Evolutionary conservation across 2,113 vertebrate species (phyloP).

Genomic region (Athene cunicularia): DNA sequence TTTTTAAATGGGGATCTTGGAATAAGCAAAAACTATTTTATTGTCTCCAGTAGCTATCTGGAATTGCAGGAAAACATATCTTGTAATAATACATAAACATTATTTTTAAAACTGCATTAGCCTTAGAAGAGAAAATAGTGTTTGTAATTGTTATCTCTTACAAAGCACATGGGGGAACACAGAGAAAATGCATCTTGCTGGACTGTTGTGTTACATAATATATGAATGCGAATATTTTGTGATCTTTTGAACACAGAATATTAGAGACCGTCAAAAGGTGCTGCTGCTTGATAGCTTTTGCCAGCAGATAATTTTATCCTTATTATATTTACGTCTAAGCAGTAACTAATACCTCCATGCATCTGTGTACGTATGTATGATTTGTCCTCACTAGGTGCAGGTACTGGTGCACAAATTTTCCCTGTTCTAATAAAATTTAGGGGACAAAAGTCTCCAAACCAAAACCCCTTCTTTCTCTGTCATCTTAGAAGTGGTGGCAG

Average conservation of each 20-base stretch:
- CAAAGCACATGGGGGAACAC: neutral
- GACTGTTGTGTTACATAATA: neutral
- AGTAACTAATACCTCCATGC: neutral
- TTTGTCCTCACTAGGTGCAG: neutral
- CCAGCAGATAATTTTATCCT: neutral
- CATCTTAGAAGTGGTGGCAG: neutral
- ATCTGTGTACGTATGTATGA: neutral
- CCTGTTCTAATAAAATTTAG: neutral
- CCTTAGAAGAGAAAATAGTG: neutral
- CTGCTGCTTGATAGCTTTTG: neutral
- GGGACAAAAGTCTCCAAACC: neutral
- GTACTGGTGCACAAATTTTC: neutral
- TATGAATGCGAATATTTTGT: neutral
- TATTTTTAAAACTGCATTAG: neutral
- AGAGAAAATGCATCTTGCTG: neutral
- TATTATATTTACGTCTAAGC: neutral
- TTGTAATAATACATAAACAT: neutral
- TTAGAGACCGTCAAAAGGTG: neutral
- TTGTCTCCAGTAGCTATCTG: neutral
- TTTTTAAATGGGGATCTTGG: neutral
- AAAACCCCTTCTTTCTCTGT: neutral
- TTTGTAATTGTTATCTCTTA: slow-evolving; percentile 25
- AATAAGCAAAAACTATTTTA: neutral
- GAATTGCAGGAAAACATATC: neutral
- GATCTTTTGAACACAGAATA: neutral